A percentile compares a stretch with the other conserved stretches of the same genome.
These are phyloP conservation scores for Spisula solida DNA, from an alignment of 2,888 invertebrate species.

Conservation along the genomic window DNA sequence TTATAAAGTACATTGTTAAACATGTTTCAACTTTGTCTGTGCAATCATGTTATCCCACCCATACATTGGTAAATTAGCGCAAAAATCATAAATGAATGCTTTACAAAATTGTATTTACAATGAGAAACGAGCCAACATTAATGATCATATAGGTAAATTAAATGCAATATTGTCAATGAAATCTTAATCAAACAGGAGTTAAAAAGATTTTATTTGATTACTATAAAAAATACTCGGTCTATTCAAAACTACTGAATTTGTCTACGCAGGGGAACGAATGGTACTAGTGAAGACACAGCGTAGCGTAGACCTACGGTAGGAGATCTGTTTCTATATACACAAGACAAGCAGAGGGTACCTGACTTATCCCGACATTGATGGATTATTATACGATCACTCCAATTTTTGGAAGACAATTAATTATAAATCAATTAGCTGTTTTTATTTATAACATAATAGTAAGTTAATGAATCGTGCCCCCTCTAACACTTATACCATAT, in stretches of 20 bases:
- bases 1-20: not conserved
- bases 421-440: conserved; percentile 27
- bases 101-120: not conserved
- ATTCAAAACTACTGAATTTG: not conserved
- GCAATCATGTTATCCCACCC: not conserved
- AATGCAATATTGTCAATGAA: not conserved
- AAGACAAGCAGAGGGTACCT: not conserved
- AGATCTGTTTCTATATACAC: conserved; percentile 15
- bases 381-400: not conserved
- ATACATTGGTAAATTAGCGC: not conserved
- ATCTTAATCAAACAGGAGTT: not conserved
- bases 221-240: not conserved
- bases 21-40: not conserved
- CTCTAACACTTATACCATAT: not conserved
- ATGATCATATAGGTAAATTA: not conserved
- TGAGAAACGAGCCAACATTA: not conserved
- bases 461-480: conserved; percentile 1
- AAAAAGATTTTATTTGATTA: conserved; percentile 11
- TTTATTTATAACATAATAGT: not conserved
- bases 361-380: not conserved
- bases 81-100: not conserved
- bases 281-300: not conserved
- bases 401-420: not conserved
- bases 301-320: not conserved
- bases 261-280: not conserved